Percentiles rank a stretch among this genome's conserved stretches.
These are phyloP conservation scores for Falco novaeseelandiae DNA, from an alignment of 2,797 vertebrate genomes.

Conservation along the genomic window DNA sequence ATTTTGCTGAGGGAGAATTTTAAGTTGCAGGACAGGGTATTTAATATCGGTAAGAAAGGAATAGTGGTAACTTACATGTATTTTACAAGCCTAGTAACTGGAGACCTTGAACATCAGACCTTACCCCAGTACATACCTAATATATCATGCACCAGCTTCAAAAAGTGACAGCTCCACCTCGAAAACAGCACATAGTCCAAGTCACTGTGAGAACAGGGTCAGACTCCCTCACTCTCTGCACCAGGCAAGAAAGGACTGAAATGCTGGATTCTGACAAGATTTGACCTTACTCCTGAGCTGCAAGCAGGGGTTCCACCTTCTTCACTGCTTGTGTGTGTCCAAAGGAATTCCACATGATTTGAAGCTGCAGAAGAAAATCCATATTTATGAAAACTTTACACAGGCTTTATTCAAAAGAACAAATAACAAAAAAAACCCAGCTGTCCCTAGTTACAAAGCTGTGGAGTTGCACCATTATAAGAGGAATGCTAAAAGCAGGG, in stretches of 20 bases:
- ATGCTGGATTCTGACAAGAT: neutral
- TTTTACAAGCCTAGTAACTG: neutral
- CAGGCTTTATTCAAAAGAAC: neutral
- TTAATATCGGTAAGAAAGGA: neutral
- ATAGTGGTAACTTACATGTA: neutral
- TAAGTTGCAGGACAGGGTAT: neutral
- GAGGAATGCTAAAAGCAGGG: neutral
- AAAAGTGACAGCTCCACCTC: neutral
- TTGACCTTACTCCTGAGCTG: neutral
- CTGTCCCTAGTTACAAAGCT: neutral
- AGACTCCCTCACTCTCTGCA: neutral
- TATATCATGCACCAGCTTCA: neutral
- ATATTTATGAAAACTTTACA: neutral
- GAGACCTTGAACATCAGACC: neutral
- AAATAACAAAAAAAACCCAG: rapidly evolving
- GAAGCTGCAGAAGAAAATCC: neutral
- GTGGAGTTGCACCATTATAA: neutral
- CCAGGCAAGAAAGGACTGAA: neutral
- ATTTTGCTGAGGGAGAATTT: neutral
- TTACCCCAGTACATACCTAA: neutral
- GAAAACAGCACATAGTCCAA: neutral
- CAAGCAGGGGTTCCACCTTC: neutral
- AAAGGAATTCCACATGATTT: neutral
- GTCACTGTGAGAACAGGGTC: neutral
- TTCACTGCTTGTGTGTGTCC: neutral